Conservation (phyloP, 2,113 vertebrate genomes). For the Aix galericulata region DNA sequence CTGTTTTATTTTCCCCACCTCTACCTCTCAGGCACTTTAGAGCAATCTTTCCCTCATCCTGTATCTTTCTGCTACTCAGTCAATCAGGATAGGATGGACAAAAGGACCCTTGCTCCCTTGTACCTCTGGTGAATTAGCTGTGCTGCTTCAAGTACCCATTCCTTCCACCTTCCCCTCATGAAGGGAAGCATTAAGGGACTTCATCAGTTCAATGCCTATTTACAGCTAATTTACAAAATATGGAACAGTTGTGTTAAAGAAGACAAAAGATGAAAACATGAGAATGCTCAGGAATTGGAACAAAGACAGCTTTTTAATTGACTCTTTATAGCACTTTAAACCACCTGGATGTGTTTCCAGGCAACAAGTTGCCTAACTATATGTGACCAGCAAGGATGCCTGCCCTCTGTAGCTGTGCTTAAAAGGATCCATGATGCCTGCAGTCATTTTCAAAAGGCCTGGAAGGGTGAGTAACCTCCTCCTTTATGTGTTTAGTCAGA, state of each 20-base stretch:
- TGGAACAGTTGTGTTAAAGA: not conserved
- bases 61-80: conserved; percentile 8
- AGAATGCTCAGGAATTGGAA: conserved; percentile 10
- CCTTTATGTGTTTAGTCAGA: not conserved
- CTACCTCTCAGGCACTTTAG: not conserved
- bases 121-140: not conserved
- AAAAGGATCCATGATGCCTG: not conserved
- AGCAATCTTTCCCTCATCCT: conserved; percentile 20
- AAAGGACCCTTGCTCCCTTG: not conserved
- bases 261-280: not conserved
- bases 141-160: not conserved
- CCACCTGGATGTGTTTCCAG: conserved; percentile 35
- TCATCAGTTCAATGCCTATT: not conserved
- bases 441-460: conserved; percentile 1
- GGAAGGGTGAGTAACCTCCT: conserved; percentile 5
- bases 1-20: conserved; percentile 43
- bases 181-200: not conserved
- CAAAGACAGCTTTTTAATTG: conserved; percentile 29
- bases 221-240: not conserved
- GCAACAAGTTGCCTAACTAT: conserved; percentile 45
- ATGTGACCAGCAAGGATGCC: conserved; percentile 39
- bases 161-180: not conserved
- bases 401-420: conserved; percentile 13
- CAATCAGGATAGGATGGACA: not conserved
- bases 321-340: conserved; percentile 6